A percentile compares a stretch with the other conserved stretches of the same genome.
Evolutionary conservation across 2,888 invertebrate genomes (phyloP).

Genomic region (Craniophora ligustri): DNA sequence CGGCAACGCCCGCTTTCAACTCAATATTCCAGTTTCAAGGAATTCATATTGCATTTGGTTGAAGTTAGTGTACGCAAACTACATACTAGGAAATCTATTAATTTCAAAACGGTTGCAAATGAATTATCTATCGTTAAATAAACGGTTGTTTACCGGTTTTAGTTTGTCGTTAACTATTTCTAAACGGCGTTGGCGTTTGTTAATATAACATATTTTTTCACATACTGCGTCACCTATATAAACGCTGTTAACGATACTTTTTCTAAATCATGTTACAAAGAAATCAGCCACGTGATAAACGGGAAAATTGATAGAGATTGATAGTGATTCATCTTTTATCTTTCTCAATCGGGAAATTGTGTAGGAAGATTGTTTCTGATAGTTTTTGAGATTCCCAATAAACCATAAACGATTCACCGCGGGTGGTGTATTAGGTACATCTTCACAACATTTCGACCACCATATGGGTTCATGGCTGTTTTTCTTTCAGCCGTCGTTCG

Average conservation of each 20-base stretch:
- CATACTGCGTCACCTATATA: too few relatives aligned
- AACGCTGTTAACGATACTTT: too few relatives aligned
- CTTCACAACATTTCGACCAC: slow-evolving; percentile 9
- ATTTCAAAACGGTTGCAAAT: slow-evolving; percentile 21
- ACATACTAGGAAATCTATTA: slow-evolving; percentile 20
- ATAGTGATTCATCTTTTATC: slow-evolving; percentile 10
- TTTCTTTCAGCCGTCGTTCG: neutral
- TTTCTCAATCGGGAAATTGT: slow-evolving; percentile 16
- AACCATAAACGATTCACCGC: slow-evolving; percentile 9
- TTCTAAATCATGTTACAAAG: neutral
- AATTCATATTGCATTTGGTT: slow-evolving; percentile 39
- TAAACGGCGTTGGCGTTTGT: too few relatives aligned
- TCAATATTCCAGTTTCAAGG: slow-evolving; percentile 19
- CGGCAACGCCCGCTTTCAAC: slow-evolving; percentile 12
- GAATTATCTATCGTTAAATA: slow-evolving; percentile 1
- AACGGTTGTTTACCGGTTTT: neutral
- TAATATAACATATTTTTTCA: too few relatives aligned
- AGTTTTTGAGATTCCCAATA: neutral
- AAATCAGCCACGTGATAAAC: neutral
- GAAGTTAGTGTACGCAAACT: slow-evolving; percentile 19
- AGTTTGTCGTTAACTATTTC: neutral
- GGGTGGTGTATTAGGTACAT: slow-evolving; percentile 17
- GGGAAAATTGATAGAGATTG: slow-evolving; percentile 1
- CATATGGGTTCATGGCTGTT: neutral
- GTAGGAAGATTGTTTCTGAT: slow-evolving; percentile 1